phyloP scores from a whole-genome alignment of 2,888 invertebrate genomes.

The Cryptus viduatorius region DNA sequence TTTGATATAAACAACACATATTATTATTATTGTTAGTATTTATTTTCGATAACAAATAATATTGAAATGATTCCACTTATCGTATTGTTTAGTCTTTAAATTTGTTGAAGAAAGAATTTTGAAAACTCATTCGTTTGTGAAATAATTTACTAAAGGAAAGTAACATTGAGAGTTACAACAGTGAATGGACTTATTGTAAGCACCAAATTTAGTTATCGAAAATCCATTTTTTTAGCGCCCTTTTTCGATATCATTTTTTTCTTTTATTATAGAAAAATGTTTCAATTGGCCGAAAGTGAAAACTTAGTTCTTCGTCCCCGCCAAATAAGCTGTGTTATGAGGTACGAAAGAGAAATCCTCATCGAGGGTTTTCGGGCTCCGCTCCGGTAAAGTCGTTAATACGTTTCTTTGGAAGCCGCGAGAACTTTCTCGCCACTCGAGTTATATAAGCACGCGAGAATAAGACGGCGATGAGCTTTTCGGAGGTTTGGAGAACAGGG shows the following conservation, averaged over 20 bases:
- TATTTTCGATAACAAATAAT: no score
- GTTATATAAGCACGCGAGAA: slow-evolving; percentile 43
- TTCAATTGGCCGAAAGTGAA: slow-evolving; percentile 2
- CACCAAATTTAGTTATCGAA: neutral
- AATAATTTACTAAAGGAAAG: no score
- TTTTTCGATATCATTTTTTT: neutral
- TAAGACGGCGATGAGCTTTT: slow-evolving; percentile 53
- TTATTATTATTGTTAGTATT: no score
- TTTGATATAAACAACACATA: no score
- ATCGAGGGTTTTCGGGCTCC: slow-evolving; percentile 1
- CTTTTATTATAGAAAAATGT: neutral
- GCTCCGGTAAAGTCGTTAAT: slow-evolving; percentile 45
- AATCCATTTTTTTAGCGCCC: neutral
- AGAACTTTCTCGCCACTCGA: slow-evolving; percentile 52
- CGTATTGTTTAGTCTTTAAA: no score
- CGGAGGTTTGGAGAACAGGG: neutral
- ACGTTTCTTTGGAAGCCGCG: slow-evolving; percentile 52
- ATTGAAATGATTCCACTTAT: no score
- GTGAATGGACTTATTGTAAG: neutral
- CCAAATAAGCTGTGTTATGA: neutral
- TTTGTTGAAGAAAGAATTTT: no score
- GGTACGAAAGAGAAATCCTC: neutral
- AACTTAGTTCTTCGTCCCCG: neutral
- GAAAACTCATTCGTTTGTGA: no score
- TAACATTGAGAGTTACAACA: no score